Conservation (phyloP, 2,888 invertebrate genomes). For the Xanthorhoe designata region DNA sequence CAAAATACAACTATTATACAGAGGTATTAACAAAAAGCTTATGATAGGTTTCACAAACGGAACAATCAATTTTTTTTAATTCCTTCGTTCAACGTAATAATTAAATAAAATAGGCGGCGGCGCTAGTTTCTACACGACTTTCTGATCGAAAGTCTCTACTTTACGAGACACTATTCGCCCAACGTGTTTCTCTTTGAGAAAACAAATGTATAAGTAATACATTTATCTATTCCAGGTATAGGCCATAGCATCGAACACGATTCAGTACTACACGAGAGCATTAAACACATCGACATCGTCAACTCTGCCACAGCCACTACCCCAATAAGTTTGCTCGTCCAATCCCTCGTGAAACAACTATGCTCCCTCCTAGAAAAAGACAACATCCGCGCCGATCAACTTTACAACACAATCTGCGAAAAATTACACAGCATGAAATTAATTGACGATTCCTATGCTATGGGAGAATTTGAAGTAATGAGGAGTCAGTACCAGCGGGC, state of each 20-base stretch:
- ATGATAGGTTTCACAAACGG: too few species aligned
- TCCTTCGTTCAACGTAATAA: too few species aligned
- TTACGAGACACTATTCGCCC: too few species aligned
- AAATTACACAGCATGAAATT: slow-evolving; percentile 88
- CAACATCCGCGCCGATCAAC: slow-evolving; percentile 80
- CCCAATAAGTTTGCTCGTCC: slow-evolving; percentile 88
- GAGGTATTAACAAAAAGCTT: too few species aligned
- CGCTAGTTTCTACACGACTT: too few species aligned
- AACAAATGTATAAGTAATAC: too few species aligned
- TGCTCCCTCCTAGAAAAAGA: slow-evolving; percentile 88
- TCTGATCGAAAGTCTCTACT: too few species aligned
- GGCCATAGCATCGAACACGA: slow-evolving; percentile 65
- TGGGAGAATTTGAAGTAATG: slow-evolving; percentile 89
- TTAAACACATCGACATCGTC: slow-evolving; percentile 72
- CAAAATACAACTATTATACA: too few species aligned
- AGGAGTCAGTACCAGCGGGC: slow-evolving; percentile 89
- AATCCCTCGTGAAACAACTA: slow-evolving; percentile 89
- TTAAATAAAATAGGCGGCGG: too few species aligned
- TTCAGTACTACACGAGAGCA: slow-evolving; percentile 65
- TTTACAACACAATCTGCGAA: slow-evolving; percentile 89
- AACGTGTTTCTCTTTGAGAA: too few species aligned
- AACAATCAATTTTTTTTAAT: too few species aligned
- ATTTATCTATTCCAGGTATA: slow-evolving; percentile 63
- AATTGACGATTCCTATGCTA: slow-evolving; percentile 89
- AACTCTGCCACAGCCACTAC: slow-evolving; percentile 76